Evolutionary conservation across 1,140 invertebrate genomes (phyloP).

Genomic region (Pteromalus puparum): DNA sequence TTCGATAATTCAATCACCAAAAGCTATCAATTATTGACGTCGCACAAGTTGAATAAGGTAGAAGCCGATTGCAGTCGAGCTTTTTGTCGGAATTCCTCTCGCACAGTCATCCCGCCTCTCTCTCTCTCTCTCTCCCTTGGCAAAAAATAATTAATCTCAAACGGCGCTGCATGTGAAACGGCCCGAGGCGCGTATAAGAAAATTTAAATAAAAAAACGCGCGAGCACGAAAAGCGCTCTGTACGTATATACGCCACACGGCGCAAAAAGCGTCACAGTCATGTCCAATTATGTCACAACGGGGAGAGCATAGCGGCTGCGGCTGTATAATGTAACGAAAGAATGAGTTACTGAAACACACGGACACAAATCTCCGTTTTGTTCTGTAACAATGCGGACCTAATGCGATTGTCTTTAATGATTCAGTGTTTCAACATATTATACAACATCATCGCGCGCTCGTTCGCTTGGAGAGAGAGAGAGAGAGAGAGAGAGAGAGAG

Average conservation of each 20-base stretch:
- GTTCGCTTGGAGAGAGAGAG: neutral
- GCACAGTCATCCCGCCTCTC: no score
- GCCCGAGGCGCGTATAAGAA: neutral
- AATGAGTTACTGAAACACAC: neutral
- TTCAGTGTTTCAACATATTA: conserved; percentile 42
- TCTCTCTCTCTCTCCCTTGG: neutral
- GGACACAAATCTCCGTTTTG: conserved; percentile 21
- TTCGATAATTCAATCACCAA: neutral
- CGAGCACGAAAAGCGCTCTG: neutral
- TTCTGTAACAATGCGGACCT: conserved; percentile 33
- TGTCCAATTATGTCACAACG: conserved; percentile 21
- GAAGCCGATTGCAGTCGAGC: neutral
- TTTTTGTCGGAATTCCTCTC: neutral
- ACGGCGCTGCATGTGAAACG: neutral
- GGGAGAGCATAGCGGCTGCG: neutral
- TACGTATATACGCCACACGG: no score
- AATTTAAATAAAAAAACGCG: neutral
- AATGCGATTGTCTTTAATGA: conserved; percentile 40
- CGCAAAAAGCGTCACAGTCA: conserved; percentile 16
- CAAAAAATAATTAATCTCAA: neutral
- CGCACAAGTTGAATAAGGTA: neutral
- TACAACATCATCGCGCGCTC: conserved; percentile 35
- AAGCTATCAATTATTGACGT: neutral
- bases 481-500: no score
- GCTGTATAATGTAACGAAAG: neutral